Conservation (phyloP, 2,113 vertebrate genomes). For the Amia ocellicauda region DNA sequence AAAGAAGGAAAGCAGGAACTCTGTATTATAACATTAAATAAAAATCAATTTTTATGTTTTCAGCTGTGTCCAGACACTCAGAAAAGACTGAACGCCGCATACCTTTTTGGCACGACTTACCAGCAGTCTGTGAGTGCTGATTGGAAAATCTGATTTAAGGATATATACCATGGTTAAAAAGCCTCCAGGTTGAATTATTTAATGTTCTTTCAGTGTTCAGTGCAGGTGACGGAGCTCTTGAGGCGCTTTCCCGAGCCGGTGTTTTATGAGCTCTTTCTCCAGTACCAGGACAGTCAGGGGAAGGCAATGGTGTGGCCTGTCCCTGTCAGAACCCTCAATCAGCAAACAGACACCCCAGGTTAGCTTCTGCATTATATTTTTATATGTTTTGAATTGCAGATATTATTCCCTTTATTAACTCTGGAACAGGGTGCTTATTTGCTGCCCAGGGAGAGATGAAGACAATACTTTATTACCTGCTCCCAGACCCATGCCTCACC, state of each 20-base stretch:
- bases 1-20: no score
- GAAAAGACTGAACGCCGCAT: slow-evolving; percentile 28
- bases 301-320: slow-evolving; percentile 14
- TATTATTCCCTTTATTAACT: no score
- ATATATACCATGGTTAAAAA: not conserved
- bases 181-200: not conserved
- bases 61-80: slow-evolving; percentile 39
- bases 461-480: no score
- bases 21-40: no score
- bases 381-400: no score
- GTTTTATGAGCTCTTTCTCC: slow-evolving; percentile 41
- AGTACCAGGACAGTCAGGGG: slow-evolving; percentile 9
- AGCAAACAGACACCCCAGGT: slow-evolving; percentile 17
- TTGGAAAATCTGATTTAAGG: not conserved
- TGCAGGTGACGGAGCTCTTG: slow-evolving; percentile 11
- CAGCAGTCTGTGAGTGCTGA: slow-evolving; percentile 31
- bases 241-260: slow-evolving; percentile 23
- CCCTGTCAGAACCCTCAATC: slow-evolving; percentile 30
- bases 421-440: no score
- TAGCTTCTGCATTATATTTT: not conserved
- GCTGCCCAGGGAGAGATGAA: no score
- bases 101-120: slow-evolving; percentile 38
- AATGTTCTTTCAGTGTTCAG: slow-evolving; percentile 1
- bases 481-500: no score
- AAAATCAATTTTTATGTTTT: no score